Percentiles rank a stretch among this genome's conserved stretches.
Conservation (phyloP, 1,140 invertebrate species). For the Pachyrhynchus sulphureomaculatus region DNA sequence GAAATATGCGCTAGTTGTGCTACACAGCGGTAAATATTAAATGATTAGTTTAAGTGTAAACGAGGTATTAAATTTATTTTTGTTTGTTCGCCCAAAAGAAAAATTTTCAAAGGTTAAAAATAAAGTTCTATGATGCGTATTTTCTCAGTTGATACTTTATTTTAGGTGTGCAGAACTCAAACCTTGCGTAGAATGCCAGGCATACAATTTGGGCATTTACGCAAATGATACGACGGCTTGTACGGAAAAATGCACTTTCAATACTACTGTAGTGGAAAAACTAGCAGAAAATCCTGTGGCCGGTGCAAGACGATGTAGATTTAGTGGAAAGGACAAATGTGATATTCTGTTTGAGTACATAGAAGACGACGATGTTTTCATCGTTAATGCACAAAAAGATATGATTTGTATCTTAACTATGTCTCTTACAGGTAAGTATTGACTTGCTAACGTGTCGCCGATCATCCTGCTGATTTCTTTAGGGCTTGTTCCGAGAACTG, state of each 20-base stretch:
- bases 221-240: constrained; percentile 59
- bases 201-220: constrained; percentile 78
- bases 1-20: constrained; percentile 79
- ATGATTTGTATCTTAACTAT: constrained; percentile 74
- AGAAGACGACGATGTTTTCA: constrained; percentile 39
- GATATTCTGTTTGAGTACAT: constrained; percentile 58
- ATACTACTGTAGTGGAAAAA: constrained; percentile 51
- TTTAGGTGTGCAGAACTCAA: constrained; percentile 81
- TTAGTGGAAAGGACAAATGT: constrained; percentile 55
- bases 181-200: constrained; percentile 92
- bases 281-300: constrained; percentile 54
- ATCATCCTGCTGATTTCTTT: too few species aligned
- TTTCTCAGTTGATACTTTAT: too few species aligned
- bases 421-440: constrained; percentile 49
- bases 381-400: constrained; percentile 71
- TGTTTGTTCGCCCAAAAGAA: too few species aligned
- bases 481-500: too few species aligned
- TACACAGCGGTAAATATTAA: constrained; percentile 34
- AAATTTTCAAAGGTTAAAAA: too few species aligned
- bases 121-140: too few species aligned
- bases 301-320: constrained; percentile 46
- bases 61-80: too few species aligned
- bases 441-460: neutral
- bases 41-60: too few species aligned
- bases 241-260: constrained; percentile 53